Percentiles rank a stretch among this genome's conserved stretches.
Conservation (phyloP, 2,797 vertebrate genomes). For the Eurystomus glaucurus region DNA sequence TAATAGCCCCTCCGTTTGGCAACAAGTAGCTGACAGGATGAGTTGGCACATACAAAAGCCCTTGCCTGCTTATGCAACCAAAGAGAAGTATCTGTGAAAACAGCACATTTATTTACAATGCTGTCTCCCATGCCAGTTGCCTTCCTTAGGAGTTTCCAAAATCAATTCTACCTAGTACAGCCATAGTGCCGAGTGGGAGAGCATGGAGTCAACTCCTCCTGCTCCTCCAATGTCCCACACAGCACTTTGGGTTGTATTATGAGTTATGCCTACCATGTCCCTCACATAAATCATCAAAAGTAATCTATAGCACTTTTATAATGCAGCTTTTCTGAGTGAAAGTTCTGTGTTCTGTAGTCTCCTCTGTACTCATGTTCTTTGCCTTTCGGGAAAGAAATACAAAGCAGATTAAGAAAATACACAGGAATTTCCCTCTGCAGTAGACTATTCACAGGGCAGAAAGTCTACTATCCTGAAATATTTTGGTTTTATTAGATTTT, state of each 20-base stretch:
- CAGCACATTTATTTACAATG: background rate
- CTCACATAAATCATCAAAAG: background rate
- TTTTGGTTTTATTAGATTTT: background rate
- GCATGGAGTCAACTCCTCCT: background rate
- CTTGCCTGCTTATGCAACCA: background rate
- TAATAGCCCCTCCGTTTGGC: background rate
- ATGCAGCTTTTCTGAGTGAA: background rate
- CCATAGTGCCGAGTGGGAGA: background rate
- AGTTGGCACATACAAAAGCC: background rate
- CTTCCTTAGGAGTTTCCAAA: background rate
- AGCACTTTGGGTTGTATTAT: background rate
- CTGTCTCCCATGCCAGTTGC: fast-evolving
- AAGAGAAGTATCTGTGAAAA: background rate
- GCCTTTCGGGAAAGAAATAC: background rate
- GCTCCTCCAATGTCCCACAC: fast-evolving
- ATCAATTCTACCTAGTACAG: fast-evolving
- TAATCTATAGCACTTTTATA: background rate
- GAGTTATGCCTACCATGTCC: background rate
- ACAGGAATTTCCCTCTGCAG: background rate
- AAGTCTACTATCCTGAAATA: background rate
- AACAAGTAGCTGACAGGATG: background rate
- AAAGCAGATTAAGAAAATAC: background rate
- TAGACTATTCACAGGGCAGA: background rate
- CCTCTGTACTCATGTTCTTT: background rate
- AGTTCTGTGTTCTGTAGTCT: background rate